A percentile compares a stretch with the other conserved stretches of the same genome.
Conservation (phyloP, 2,797 vertebrate genomes). For the Melopsittacus undulatus region DNA sequence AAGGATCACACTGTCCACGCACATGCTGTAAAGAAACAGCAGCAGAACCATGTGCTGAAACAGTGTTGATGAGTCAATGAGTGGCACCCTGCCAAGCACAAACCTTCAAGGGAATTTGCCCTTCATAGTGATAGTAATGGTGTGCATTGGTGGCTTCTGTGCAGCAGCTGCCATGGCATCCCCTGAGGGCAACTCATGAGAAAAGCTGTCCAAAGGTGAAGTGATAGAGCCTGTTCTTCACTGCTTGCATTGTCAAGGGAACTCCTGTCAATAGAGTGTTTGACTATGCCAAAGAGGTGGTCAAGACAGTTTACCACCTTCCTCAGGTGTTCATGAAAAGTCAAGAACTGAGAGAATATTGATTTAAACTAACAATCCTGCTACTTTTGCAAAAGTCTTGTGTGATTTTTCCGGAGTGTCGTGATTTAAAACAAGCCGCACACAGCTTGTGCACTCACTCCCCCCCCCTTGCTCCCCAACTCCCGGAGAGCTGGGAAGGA, state of each 20-base stretch:
- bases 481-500: too few species aligned
- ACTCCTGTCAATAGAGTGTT: not conserved
- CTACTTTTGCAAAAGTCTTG: not conserved
- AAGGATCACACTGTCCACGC: not conserved
- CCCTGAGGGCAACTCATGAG: not conserved
- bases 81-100: not conserved
- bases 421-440: too few species aligned
- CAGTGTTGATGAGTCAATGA: not conserved
- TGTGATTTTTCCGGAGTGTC: not conserved
- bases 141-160: not conserved
- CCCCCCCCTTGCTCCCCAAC: too few species aligned
- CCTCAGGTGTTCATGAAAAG: not conserved
- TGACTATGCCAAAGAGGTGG: not conserved
- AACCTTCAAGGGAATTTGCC: not conserved
- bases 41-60: not conserved
- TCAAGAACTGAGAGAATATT: not conserved
- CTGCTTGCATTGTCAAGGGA: accelerated
- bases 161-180: not conserved
- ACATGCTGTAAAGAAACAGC: not conserved
- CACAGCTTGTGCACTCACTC: too few species aligned
- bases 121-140: not conserved
- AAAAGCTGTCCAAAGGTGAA: not conserved
- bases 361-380: not conserved
- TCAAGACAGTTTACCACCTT: not conserved
- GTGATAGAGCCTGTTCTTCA: not conserved